Evolutionary conservation across 37 sponge, comb jelly and placozoan species (phyloP), one percentile per base, ranked within the genome.

Genomic region (Petrosia ficiformis): DNA sequence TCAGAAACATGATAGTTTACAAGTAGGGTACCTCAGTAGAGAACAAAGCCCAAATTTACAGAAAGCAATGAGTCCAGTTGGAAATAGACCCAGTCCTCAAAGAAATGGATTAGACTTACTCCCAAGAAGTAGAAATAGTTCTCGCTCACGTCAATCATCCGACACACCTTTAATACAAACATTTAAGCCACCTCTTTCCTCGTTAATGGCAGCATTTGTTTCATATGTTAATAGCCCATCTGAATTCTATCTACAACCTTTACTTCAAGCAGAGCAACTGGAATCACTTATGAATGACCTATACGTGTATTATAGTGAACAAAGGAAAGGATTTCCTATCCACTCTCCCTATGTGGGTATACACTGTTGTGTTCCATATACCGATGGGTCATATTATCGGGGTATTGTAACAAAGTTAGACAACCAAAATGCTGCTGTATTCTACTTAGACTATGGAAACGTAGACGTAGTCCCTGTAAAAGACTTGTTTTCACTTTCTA

Each of bases 361-460:
- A 10, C 16, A 48, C 54, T 48, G 54, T 48, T 10, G 14, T 48
- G 54, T 48, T 48, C 54, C 54, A 48, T 48, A 48, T 48, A 16
- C 54, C 10, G 91, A 86, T 42, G 42, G 35, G 24, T 65, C 32
- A 65, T 90, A 86, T 86, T 90, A 86, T 70, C 44, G 91, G 21
- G 87, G 79, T 0, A 39, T n/a, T 6, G 69, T 90, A 3, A 10
- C 24, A 11, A 35, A 28, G 0, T 3, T 35, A 2, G 41, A 44
- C 24, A 30, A 32, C 0, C 32, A 70, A 38, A 65, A 58, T 8
- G 77, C 58, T 39, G 67, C 76, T 2, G 82, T 94, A 4, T 26
- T 69, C 35, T 94, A 65, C 65, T 54, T 94, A 14, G 95, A 94
- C 61, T 94, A 72, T 76, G 95, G 95, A 1, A 94, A 90, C 68